These are phyloP conservation scores for Ailuropoda melanoleuca DNA, from an alignment of 2,113 vertebrate species.

Conservation along the genomic window DNA sequence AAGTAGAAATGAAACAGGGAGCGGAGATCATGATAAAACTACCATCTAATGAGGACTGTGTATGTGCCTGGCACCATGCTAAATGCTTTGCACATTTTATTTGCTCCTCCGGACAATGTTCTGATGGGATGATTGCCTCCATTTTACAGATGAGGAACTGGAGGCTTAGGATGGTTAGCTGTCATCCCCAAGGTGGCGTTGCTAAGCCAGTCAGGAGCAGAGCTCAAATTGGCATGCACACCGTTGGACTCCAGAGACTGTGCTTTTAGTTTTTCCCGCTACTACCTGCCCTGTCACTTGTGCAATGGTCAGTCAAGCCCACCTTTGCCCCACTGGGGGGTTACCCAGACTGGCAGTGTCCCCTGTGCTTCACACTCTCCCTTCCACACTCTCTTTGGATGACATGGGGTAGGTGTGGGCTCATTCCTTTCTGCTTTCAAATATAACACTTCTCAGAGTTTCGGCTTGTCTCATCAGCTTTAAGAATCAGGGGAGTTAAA, in stretches of 20 bases:
- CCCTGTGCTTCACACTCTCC: background rate
- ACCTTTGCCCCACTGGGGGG: background rate
- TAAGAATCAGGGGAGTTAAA: background rate
- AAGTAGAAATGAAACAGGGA: constrained; percentile 63
- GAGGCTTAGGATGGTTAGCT: background rate
- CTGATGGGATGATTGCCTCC: constrained; percentile 36
- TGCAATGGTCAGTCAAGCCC: background rate
- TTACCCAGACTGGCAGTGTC: background rate
- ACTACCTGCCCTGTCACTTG: background rate
- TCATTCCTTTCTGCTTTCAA: background rate
- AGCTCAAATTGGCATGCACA: background rate
- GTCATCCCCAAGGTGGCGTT: background rate
- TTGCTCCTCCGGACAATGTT: constrained; percentile 39
- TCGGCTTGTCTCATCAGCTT: background rate
- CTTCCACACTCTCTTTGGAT: background rate
- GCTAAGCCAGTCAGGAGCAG: background rate
- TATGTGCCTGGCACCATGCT: background rate
- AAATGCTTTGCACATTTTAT: constrained; percentile 11
- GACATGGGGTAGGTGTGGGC: background rate
- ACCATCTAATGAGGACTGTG: constrained; percentile 31
- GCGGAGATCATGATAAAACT: constrained; percentile 53
- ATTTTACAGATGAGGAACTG: background rate
- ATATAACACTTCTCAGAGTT: background rate
- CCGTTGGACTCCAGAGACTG: background rate
- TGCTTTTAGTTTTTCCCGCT: background rate